phyloP scores from a whole-genome alignment of 2,888 invertebrate species.

The Bellardia pandia region DNA sequence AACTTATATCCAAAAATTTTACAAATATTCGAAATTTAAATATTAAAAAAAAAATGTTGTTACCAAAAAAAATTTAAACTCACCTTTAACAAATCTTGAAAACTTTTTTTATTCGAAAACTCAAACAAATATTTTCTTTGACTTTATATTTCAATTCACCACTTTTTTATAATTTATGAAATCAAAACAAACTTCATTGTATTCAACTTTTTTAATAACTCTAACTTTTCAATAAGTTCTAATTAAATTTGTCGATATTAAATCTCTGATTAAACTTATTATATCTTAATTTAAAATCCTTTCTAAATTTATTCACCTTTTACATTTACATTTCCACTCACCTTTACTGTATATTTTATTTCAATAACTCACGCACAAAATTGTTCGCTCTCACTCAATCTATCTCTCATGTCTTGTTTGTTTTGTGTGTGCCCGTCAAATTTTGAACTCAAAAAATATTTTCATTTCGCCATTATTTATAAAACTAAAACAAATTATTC shows the following conservation, averaged over 20 bases:
- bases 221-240: not conserved
- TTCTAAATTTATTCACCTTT: conserved; percentile 16
- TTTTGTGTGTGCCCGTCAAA: conserved; percentile 40
- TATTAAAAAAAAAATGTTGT: too few relatives aligned
- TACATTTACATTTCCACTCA: conserved; percentile 25
- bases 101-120: not conserved
- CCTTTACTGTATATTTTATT: conserved; percentile 13
- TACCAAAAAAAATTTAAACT: too few relatives aligned
- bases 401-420: not conserved
- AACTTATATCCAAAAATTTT: not conserved
- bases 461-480: conserved; percentile 29
- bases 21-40: not conserved
- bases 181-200: not conserved
- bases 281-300: not conserved
- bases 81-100: too few relatives aligned
- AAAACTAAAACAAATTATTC: conserved; percentile 36
- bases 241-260: not conserved
- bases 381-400: conserved; percentile 18
- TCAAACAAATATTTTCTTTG: not conserved
- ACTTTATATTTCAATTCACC: not conserved
- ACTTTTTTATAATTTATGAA: not conserved
- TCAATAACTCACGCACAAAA: not conserved
- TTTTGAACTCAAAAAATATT: conserved; percentile 35
- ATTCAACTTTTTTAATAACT: not conserved
- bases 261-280: not conserved